phyloP scores from a whole-genome alignment of 2,797 vertebrate species.

The Taenioides sp. region DNA sequence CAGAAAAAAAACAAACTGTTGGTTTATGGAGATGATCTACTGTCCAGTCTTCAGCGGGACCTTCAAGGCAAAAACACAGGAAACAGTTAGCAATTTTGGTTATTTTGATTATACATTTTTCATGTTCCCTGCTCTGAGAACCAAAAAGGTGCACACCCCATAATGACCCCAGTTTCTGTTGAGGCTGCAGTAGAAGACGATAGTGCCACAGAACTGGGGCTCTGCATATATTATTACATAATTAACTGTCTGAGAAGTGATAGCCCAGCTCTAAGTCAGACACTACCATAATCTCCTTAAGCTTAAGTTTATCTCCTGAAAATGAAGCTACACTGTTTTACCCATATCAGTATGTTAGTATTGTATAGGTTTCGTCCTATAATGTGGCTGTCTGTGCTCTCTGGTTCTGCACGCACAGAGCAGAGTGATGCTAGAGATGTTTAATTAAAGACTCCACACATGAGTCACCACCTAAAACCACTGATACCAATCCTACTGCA shows the following conservation, averaged over 20 bases:
- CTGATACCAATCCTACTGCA: slow-evolving; percentile 41
- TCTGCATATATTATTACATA: slow-evolving; percentile 68
- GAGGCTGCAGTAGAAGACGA: slow-evolving; percentile 20
- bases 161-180: slow-evolving; percentile 21
- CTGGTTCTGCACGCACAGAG: neutral
- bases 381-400: neutral
- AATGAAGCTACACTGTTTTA: slow-evolving; percentile 1
- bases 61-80: slow-evolving; percentile 15
- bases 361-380: neutral
- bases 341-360: neutral
- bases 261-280: slow-evolving; percentile 38
- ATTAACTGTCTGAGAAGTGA: slow-evolving; percentile 59
- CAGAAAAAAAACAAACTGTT: slow-evolving; percentile 15
- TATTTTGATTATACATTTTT: neutral
- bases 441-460: slow-evolving; percentile 67
- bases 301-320: slow-evolving; percentile 10
- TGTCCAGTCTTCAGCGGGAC: slow-evolving; percentile 22
- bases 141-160: slow-evolving; percentile 1
- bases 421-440: slow-evolving; percentile 52
- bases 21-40: slow-evolving; percentile 18
- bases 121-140: neutral
- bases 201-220: slow-evolving; percentile 41
- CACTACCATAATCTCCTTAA: slow-evolving; percentile 18
- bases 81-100: slow-evolving; percentile 11
- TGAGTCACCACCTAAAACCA: slow-evolving; percentile 57